These are phyloP conservation scores for Cephus pulcher DNA, from an alignment of 2,888 invertebrate species.

Conservation along the genomic window DNA sequence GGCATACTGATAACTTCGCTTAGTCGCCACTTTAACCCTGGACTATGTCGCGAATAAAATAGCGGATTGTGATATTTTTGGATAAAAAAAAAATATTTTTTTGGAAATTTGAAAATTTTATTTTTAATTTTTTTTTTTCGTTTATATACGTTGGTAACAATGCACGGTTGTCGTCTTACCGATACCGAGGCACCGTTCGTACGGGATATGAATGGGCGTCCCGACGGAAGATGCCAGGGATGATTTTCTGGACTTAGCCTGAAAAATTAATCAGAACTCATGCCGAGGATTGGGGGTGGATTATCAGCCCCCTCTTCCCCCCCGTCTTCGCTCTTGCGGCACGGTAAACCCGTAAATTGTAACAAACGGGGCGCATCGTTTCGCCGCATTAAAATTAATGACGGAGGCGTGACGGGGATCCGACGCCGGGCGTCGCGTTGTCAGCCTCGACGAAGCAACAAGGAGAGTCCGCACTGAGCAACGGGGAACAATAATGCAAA, in stretches of 20 bases:
- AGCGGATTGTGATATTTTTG: no score
- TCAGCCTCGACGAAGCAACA: conserved; percentile 12
- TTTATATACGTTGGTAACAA: no score
- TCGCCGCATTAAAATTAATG: conserved; percentile 60
- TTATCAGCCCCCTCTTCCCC: no score
- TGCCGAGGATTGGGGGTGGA: conserved; percentile 1
- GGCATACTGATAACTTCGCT: conserved; percentile 34
- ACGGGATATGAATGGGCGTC: neutral
- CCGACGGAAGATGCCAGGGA: conserved; percentile 36
- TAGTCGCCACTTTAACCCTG: neutral
- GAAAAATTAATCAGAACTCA: conserved; percentile 52
- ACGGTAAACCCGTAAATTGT: conserved; percentile 51
- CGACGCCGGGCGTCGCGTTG: conserved; percentile 4
- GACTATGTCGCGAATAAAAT: no score
- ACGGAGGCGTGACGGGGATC: conserved; percentile 47
- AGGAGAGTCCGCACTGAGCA: conserved; percentile 9
- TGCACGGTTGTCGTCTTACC: no score
- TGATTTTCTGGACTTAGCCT: conserved; percentile 31
- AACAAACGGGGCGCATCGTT: conserved; percentile 52
- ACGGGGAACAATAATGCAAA: conserved; percentile 51
- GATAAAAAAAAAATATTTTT: no score
- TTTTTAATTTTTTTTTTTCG: no score
- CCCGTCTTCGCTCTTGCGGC: neutral
- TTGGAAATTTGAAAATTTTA: no score
- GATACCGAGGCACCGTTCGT: no score